These are phyloP conservation scores for Cathartes aura DNA, from an alignment of 2,113 vertebrate species.

Conservation along the genomic window DNA sequence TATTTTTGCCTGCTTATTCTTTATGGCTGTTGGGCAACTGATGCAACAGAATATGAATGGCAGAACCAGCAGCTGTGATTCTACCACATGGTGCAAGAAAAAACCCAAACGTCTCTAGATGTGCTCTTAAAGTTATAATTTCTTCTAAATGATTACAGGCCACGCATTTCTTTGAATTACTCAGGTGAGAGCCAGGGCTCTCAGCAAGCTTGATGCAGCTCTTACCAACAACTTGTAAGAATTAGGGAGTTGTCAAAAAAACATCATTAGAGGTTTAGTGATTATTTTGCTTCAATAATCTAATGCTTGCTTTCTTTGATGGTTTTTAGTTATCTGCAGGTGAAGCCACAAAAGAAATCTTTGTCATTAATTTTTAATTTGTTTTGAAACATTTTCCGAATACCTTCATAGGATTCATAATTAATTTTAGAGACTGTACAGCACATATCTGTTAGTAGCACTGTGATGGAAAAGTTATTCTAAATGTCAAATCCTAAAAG, in stretches of 20 bases:
- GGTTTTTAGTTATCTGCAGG: conserved; percentile 14
- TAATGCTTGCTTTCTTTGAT: neutral
- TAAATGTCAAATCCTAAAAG: neutral
- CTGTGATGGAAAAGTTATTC: neutral
- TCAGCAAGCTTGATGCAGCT: neutral
- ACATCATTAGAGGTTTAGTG: neutral
- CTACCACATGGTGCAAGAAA: neutral
- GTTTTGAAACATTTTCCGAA: conserved; percentile 10
- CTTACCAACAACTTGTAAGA: conserved; percentile 35
- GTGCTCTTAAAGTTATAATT: conserved; percentile 31
- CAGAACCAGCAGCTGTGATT: conserved; percentile 3
- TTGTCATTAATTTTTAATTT: conserved; percentile 65
- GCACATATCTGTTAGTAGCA: neutral
- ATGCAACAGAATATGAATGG: neutral
- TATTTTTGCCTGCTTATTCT: neutral
- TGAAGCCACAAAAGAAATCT: conserved; percentile 37
- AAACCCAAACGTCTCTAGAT: neutral
- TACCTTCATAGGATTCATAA: neutral
- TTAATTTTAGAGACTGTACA: neutral
- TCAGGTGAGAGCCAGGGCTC: neutral
- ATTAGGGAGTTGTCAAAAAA: conserved; percentile 42
- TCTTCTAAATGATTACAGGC: conserved; percentile 34
- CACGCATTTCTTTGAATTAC: neutral
- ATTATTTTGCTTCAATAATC: conserved; percentile 22
- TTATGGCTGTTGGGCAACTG: neutral